Percentiles rank a stretch among this genome's conserved stretches.
Conservation (phyloP, 2,888 invertebrate species). For the Temnothorax ravouxi region DNA sequence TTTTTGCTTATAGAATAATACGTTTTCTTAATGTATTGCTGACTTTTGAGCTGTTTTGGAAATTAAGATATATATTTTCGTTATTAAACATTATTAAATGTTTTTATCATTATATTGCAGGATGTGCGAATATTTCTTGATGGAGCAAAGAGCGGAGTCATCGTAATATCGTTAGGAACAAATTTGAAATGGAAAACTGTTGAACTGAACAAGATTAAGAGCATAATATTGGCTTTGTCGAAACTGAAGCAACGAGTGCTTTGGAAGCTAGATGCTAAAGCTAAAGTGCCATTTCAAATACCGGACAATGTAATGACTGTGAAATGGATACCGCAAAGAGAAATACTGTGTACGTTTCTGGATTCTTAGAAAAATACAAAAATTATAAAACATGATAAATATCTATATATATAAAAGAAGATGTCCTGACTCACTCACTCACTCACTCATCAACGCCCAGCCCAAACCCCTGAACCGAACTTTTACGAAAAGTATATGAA, state of each 20-base stretch:
- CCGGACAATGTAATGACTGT: slow-evolving; percentile 19
- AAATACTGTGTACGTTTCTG: slow-evolving; percentile 32
- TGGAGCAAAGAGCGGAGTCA: neutral
- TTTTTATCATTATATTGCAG: neutral
- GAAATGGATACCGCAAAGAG: slow-evolving; percentile 28
- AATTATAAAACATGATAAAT: neutral
- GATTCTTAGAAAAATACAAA: neutral
- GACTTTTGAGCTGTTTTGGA: neutral
- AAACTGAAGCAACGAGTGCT: slow-evolving; percentile 61
- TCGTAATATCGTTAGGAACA: slow-evolving; percentile 33
- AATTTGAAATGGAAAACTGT: slow-evolving; percentile 22
- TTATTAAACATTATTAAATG: neutral
- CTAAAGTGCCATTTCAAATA: slow-evolving; percentile 7
- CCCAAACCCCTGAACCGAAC: no score
- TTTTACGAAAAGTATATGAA: no score
- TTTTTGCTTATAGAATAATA: no score
- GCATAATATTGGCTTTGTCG: slow-evolving; percentile 4
- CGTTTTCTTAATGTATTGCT: neutral
- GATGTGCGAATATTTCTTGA: slow-evolving; percentile 29
- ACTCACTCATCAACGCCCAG: no score
- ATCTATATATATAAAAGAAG: neutral
- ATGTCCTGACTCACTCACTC: no score
- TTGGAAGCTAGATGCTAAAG: slow-evolving; percentile 68
- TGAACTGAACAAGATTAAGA: neutral
- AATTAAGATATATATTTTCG: neutral